Percentiles rank a stretch among this genome's conserved stretches.
These are phyloP conservation scores for Syngnathus scovelli DNA, from an alignment of 2,113 vertebrate species.

Conservation along the genomic window DNA sequence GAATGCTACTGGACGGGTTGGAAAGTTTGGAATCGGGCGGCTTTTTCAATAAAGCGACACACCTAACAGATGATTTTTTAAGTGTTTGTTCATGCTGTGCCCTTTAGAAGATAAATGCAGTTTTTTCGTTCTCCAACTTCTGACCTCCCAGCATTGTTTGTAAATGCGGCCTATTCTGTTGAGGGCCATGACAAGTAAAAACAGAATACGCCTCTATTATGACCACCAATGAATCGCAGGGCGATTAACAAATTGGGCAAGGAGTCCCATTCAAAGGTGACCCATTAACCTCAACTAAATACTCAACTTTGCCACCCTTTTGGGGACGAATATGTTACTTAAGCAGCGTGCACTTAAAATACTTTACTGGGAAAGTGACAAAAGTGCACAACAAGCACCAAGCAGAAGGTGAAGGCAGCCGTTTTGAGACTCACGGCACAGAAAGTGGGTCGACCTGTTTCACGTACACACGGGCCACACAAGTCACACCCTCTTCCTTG, in stretches of 20 bases:
- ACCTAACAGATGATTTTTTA: constrained; percentile 18
- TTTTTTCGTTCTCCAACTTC: too few species aligned
- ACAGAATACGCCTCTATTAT: background rate
- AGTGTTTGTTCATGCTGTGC: background rate
- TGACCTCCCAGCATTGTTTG: background rate
- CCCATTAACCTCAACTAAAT: background rate
- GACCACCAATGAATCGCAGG: background rate
- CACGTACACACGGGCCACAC: constrained; percentile 24
- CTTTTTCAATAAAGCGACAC: constrained; percentile 24
- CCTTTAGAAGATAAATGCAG: background rate
- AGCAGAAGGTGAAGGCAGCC: constrained; percentile 5
- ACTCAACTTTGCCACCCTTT: background rate
- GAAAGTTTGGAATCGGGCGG: constrained; percentile 18
- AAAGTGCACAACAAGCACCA: background rate
- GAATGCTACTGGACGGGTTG: constrained; percentile 44
- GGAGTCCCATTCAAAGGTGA: background rate
- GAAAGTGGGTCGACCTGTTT: constrained; percentile 54
- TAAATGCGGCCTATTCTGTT: background rate
- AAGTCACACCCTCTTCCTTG: constrained; percentile 21
- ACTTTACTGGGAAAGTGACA: background rate
- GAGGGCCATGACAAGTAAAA: background rate
- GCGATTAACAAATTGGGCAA: background rate
- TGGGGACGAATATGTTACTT: background rate
- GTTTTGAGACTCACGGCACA: constrained; percentile 17
- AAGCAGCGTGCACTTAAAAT: background rate